Conservation (phyloP, 2,797 vertebrate species). For the Glyptemys insculpta region DNA sequence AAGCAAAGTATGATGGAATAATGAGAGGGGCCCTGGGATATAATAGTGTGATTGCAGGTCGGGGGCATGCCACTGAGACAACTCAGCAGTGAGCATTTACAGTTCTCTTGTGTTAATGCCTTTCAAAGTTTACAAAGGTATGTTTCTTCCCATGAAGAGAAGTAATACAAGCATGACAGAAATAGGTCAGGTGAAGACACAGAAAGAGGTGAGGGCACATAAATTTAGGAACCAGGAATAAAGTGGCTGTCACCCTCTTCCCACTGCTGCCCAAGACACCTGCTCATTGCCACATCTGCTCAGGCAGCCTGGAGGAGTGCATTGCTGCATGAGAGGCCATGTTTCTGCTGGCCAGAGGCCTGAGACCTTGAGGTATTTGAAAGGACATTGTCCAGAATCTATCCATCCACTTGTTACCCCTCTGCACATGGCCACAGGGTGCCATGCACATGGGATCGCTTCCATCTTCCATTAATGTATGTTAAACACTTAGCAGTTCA, state of each 20-base stretch:
- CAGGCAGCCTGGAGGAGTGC: background rate
- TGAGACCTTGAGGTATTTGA: background rate
- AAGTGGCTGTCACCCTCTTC: background rate
- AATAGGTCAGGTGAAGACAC: background rate
- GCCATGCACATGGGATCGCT: background rate
- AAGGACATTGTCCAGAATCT: background rate
- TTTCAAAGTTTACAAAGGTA: background rate
- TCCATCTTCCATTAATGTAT: background rate
- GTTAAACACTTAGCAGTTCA: background rate
- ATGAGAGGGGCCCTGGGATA: background rate
- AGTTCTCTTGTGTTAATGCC: background rate
- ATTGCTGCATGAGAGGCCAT: background rate
- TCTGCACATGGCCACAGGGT: background rate
- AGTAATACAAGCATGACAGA: background rate
- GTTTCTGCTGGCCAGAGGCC: background rate
- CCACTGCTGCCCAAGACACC: background rate
- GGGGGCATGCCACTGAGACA: background rate
- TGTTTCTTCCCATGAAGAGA: background rate
- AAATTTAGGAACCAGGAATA: background rate
- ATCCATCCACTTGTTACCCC: background rate
- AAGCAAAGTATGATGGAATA: background rate
- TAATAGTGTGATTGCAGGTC: background rate
- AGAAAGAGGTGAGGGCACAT: background rate
- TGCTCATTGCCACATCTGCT: background rate
- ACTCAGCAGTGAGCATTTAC: background rate